These are phyloP conservation scores for Telmatochromis sp. DNA, from an alignment of 2,113 vertebrate species.

Conservation along the genomic window DNA sequence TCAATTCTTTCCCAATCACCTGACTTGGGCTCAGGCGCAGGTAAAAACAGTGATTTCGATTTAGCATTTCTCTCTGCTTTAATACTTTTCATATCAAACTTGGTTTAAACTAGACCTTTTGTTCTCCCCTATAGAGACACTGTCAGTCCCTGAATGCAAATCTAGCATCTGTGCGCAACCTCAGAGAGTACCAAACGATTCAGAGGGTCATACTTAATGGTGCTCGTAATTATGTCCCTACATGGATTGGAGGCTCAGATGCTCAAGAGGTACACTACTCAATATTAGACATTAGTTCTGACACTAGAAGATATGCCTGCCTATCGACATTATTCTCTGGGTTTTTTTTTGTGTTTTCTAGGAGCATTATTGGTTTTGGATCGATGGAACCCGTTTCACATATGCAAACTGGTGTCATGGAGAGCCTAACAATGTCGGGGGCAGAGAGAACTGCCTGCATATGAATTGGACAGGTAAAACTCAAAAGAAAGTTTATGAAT, in stretches of 20 bases:
- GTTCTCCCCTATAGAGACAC: neutral
- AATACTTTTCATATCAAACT: neutral
- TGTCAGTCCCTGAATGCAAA: neutral
- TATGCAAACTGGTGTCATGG: neutral
- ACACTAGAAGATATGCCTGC: neutral
- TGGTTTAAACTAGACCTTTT: neutral
- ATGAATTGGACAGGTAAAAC: neutral
- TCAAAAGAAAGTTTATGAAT: neutral
- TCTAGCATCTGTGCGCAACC: accelerated
- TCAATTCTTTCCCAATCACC: accelerated
- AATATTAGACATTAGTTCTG: neutral
- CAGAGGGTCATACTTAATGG: neutral
- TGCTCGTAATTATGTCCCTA: neutral
- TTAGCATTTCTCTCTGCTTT: neutral
- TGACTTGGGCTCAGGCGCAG: neutral
- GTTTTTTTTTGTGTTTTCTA: neutral
- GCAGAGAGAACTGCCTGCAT: neutral
- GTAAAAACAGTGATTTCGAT: neutral
- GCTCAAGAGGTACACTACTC: neutral
- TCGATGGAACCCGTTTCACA: neutral
- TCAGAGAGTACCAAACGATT: accelerated
- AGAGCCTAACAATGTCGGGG: neutral
- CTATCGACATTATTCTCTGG: neutral
- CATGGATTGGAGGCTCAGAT: neutral
- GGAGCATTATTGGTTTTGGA: neutral